phyloP scores from a whole-genome alignment of 2,888 invertebrate species.

The Notodonta dromedarius region DNA sequence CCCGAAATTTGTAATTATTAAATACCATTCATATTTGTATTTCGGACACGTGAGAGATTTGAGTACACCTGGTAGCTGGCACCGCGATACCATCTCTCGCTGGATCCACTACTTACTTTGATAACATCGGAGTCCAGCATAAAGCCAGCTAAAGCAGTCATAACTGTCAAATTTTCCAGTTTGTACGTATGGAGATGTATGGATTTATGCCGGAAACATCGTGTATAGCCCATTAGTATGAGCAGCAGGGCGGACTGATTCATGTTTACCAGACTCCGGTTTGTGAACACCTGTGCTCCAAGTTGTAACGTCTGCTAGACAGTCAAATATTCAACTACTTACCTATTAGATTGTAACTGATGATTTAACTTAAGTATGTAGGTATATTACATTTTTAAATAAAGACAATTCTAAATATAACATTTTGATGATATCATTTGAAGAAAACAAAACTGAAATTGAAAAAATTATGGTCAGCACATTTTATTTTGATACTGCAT shows the following conservation, averaged over 20 bases:
- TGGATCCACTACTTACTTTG: constrained; percentile 37
- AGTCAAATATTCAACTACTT: constrained; percentile 1
- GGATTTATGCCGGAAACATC: constrained; percentile 67
- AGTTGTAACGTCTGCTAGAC: constrained; percentile 22
- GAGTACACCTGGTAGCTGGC: constrained; percentile 41
- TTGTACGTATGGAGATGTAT: constrained; percentile 45
- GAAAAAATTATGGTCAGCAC: background rate
- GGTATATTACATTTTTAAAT: too few relatives aligned
- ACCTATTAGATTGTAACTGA: background rate
- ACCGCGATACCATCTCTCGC: constrained; percentile 51
- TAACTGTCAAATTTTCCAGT: constrained; percentile 64
- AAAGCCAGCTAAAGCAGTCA: constrained; percentile 55
- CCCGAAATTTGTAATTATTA: constrained; percentile 36
- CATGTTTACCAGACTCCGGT: constrained; percentile 47
- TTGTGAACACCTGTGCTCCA: constrained; percentile 51
- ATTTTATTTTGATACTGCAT: background rate
- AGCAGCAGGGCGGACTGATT: constrained; percentile 48
- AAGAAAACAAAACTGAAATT: too few relatives aligned
- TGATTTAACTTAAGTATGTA: background rate
- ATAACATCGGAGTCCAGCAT: constrained; percentile 55
- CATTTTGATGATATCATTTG: background rate
- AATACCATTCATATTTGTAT: constrained; percentile 44
- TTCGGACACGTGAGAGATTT: constrained; percentile 48
- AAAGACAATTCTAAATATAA: too few relatives aligned
- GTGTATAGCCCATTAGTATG: constrained; percentile 60